These are phyloP conservation scores for Epicauta chinensis DNA, from an alignment of 1,140 invertebrate species.

Conservation along the genomic window DNA sequence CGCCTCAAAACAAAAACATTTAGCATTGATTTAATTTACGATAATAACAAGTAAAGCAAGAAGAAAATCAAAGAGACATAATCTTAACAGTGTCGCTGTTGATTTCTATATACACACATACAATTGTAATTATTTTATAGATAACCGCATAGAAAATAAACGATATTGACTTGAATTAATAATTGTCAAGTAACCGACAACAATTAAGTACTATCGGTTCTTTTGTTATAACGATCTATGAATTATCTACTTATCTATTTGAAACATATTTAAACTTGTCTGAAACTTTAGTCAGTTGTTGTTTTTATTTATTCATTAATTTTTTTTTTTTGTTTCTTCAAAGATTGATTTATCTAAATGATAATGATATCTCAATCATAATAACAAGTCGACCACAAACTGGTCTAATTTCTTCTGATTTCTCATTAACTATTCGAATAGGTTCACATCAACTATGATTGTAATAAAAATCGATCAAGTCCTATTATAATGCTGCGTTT, in stretches of 20 bases:
- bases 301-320: too few relatives aligned
- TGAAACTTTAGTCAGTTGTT: too few relatives aligned
- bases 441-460: too few relatives aligned
- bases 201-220: slow-evolving; percentile 8
- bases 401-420: too few relatives aligned
- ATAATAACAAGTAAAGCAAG: slow-evolving; percentile 6
- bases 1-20: slow-evolving; percentile 6
- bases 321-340: background rate
- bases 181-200: slow-evolving; percentile 12
- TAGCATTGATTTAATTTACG: slow-evolving; percentile 15
- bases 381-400: too few relatives aligned
- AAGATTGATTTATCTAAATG: slow-evolving; percentile 10
- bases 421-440: too few relatives aligned
- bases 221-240: slow-evolving; percentile 12
- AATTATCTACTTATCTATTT: background rate
- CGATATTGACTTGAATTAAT: slow-evolving; percentile 13
- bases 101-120: too few relatives aligned
- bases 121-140: too few relatives aligned
- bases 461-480: too few relatives aligned
- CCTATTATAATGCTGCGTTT: too few relatives aligned
- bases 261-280: background rate
- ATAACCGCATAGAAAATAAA: slow-evolving; percentile 6
- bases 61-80: too few relatives aligned
- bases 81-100: too few relatives aligned
- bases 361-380: slow-evolving; percentile 10